Percentiles rank a stretch among this genome's conserved stretches.
These are phyloP conservation scores for Mythimna vitellina DNA, from an alignment of 2,888 invertebrate genomes.

Conservation along the genomic window DNA sequence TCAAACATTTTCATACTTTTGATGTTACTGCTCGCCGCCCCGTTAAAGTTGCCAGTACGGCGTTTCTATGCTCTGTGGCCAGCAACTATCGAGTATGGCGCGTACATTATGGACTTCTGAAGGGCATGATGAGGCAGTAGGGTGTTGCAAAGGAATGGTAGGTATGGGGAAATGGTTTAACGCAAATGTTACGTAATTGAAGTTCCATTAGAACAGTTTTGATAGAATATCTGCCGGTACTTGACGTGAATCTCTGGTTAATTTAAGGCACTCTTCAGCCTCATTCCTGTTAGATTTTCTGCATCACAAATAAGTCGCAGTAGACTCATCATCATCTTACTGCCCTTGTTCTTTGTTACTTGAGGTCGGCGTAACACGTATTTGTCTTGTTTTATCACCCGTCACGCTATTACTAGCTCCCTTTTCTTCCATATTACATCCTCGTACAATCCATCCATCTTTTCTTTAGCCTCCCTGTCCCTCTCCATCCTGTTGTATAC, in stretches of 20 bases:
- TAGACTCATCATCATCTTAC: neutral
- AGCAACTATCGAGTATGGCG: conserved; percentile 56
- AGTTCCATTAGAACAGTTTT: conserved; percentile 27
- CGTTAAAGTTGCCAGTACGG: neutral
- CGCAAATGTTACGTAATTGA: conserved; percentile 17
- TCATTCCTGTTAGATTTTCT: neutral
- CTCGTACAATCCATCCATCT: no score
- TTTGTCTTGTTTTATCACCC: no score
- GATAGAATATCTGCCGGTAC: conserved; percentile 14
- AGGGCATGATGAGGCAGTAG: conserved; percentile 26
- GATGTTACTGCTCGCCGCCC: no score
- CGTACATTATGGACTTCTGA: conserved; percentile 47
- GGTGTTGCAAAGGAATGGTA: conserved; percentile 15
- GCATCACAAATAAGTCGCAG: neutral
- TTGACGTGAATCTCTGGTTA: conserved; percentile 9
- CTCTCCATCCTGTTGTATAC: no score
- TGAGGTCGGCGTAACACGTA: no score
- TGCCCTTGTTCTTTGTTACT: no score
- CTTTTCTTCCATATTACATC: no score
- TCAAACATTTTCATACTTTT: no score
- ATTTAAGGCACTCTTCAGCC: neutral
- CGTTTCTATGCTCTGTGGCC: neutral
- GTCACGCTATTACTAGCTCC: no score
- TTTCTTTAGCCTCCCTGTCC: no score
- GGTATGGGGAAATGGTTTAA: conserved; percentile 50